Evolutionary conservation across 2,797 vertebrate species (phyloP), one percentile per base, ranked within the genome.

Genomic region (Cyclura pinguis): DNA sequence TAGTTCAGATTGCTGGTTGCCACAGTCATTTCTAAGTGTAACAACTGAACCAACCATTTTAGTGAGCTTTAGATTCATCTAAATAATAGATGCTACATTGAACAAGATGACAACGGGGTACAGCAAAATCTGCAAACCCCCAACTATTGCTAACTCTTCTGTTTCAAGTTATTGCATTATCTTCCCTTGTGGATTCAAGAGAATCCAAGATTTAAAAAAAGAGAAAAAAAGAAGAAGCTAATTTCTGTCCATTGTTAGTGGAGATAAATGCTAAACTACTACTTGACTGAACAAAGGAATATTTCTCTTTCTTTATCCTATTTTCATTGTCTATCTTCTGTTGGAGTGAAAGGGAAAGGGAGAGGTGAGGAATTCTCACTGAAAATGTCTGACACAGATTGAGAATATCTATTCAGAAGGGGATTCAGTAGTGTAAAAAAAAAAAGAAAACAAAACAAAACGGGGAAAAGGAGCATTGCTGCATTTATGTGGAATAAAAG

Each of bases 321-420:
- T 77, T 93, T 92, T 32, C 14, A 88, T 91, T 86, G 74, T 93
- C 84, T 80, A 80, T 3, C 1, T 92, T 95, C 92, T 91, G 90
- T 93, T 94, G 83, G 94, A 95, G 92, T 85, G 89, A 62, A 90
- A 74, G 87, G 90, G 90, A 93, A 91, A 86, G 85, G 76, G 92
- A 90, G 22, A 64, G 24, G 29, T 85, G 93, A 86, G 81, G 22
- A 6, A 1, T 64, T 91, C 86, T 89, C 18, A 88, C 29, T 13
- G 62, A 90, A 84, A 87, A 76, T 35, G 29, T 78, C 10, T 77
- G 67, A 77, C 22, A 82, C 42, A 62, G 59, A 72, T 83, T 86
- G n/a, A 67, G 32, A 22, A 90, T 85, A 2, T n/a, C 2, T 80
- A 80, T 90, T 67, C 64, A 78, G 47, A 88, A 91, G 86, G 29